Evolutionary conservation across 2,888 invertebrate species (phyloP).

Genomic region (Parnassius mnemosyne): DNA sequence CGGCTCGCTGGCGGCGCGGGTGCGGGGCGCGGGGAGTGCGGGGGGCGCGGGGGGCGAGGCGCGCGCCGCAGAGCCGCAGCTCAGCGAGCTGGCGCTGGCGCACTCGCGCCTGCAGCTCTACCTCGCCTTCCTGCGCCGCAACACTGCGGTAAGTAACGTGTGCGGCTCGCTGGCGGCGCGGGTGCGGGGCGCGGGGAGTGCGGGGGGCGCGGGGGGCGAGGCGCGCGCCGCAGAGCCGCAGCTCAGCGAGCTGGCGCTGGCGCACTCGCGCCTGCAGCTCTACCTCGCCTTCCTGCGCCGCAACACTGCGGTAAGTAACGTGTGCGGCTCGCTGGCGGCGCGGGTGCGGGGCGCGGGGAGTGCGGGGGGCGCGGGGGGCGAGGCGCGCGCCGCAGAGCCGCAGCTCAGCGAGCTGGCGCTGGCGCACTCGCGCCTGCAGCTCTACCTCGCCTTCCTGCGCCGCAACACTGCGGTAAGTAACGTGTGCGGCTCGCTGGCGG

Average conservation of each 20-base stretch:
- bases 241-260: slow-evolving; percentile 93
- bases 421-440: too few species aligned
- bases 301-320: slow-evolving; percentile 83
- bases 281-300: slow-evolving; percentile 93
- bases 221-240: slow-evolving; percentile 85
- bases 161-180: slow-evolving; percentile 27
- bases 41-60: slow-evolving; percentile 29
- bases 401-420: too few species aligned
- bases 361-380: too few species aligned
- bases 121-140: slow-evolving; percentile 87
- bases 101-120: slow-evolving; percentile 95
- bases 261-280: slow-evolving; percentile 94
- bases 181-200: slow-evolving; percentile 26
- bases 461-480: too few species aligned
- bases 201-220: too few species aligned
- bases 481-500: too few species aligned
- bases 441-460: too few species aligned
- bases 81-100: slow-evolving; percentile 95
- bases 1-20: slow-evolving; percentile 28
- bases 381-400: too few species aligned
- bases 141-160: slow-evolving; percentile 82
- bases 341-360: too few species aligned
- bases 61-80: slow-evolving; percentile 85
- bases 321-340: too few species aligned
- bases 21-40: slow-evolving; percentile 31